Percentiles rank a stretch among this genome's conserved stretches.
phyloP scores from a whole-genome alignment of 2,797 vertebrate species.

The Acanthiza pusilla region DNA sequence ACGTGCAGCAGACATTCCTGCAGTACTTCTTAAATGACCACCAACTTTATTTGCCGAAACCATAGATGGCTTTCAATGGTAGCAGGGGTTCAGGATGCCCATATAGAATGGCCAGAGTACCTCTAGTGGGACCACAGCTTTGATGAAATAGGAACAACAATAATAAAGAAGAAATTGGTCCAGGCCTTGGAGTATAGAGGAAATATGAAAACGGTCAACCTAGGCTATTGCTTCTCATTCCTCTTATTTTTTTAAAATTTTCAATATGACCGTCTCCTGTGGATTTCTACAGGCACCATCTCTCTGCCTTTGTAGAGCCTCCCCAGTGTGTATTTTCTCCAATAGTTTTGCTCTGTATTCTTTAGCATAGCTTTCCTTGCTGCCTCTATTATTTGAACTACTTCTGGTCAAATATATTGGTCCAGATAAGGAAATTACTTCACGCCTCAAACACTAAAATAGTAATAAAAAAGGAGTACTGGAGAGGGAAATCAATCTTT shows the following conservation, averaged over 20 bases:
- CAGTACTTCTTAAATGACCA: not conserved
- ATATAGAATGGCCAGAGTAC: not conserved
- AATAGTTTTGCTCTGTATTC: not conserved
- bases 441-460: slow-evolving; percentile 4
- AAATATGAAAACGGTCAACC: not conserved
- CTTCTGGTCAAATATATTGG: slow-evolving; percentile 1
- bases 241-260: not conserved
- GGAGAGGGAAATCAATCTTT: not conserved
- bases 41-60: not conserved
- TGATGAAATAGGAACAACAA: not conserved
- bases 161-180: slow-evolving; percentile 1
- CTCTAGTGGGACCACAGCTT: not conserved
- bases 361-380: not conserved
- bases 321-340: not conserved
- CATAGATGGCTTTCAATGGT: not conserved
- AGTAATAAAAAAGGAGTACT: not conserved
- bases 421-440: slow-evolving; percentile 32
- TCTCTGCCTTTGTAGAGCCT: not conserved
- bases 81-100: not conserved
- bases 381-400: slow-evolving; percentile 1
- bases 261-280: not conserved
- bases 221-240: not conserved
- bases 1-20: rapidly evolving
- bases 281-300: not conserved
- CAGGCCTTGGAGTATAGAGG: not conserved